phyloP scores from a whole-genome alignment of 1,140 invertebrate genomes.

The Leptestheria dahalacensis region DNA sequence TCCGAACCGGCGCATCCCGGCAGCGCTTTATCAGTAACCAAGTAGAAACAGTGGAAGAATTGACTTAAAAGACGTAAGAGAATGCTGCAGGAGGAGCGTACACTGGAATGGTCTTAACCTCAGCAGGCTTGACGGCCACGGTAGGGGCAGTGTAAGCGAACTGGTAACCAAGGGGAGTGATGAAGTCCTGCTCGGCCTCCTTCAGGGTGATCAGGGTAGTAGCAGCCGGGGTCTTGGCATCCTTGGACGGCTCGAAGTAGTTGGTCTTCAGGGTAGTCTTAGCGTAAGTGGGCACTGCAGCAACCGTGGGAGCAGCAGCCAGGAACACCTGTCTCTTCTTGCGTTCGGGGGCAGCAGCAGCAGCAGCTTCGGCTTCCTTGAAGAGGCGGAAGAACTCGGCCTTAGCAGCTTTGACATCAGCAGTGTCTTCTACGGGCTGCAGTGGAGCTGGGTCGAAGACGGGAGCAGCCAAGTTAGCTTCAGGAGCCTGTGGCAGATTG shows the following conservation, averaged over 20 bases:
- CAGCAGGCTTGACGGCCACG: slow-evolving; percentile 22
- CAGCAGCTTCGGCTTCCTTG: slow-evolving; percentile 18
- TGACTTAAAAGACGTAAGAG: neutral
- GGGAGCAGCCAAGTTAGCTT: slow-evolving; percentile 4
- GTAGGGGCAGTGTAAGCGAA: slow-evolving; percentile 17
- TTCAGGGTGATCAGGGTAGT: slow-evolving; percentile 10
- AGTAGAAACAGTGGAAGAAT: too few species aligned
- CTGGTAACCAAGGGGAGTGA: slow-evolving; percentile 10
- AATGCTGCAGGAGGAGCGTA: neutral
- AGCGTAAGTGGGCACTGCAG: neutral
- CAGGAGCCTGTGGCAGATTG: slow-evolving; percentile 31
- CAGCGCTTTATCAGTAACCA: too few species aligned
- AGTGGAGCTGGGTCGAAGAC: slow-evolving; percentile 8
- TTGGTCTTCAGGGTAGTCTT: slow-evolving; percentile 17
- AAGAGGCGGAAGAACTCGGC: slow-evolving; percentile 16
- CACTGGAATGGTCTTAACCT: neutral
- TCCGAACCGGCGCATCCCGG: too few species aligned
- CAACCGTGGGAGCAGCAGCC: neutral
- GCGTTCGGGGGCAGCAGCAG: slow-evolving; percentile 1
- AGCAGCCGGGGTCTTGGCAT: slow-evolving; percentile 18
- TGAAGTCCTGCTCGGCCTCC: neutral
- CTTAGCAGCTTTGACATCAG: slow-evolving; percentile 16
- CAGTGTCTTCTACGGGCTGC: slow-evolving; percentile 17
- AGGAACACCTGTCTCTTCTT: slow-evolving; percentile 5
- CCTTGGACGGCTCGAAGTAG: slow-evolving; percentile 18